phyloP scores from a whole-genome alignment of 2,113 vertebrate species.

The Plectropomus leopardus region DNA sequence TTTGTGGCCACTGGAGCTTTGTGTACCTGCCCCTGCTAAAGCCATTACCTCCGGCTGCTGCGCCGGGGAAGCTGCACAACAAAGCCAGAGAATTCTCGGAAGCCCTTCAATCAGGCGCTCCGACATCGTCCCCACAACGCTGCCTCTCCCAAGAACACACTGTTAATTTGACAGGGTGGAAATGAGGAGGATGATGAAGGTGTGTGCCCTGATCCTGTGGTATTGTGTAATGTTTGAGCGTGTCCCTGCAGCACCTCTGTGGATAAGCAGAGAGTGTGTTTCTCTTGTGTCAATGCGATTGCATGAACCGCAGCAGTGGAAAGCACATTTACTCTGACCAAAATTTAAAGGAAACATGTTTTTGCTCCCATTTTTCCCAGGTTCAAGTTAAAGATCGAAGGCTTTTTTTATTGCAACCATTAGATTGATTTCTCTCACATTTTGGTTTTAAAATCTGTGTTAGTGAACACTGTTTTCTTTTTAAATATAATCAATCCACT shows the following conservation, averaged over 20 bases:
- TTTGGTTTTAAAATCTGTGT: too few relatives aligned
- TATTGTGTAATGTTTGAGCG: constrained; percentile 7
- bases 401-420: too few relatives aligned
- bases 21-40: constrained; percentile 87
- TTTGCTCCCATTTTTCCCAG: too few relatives aligned
- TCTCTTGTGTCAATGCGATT: neutral
- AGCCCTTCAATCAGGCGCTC: constrained; percentile 77
- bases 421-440: too few relatives aligned
- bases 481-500: too few relatives aligned
- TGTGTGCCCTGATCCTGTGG: constrained; percentile 17
- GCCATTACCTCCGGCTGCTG: constrained; percentile 82
- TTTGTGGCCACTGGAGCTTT: constrained; percentile 84
- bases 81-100: constrained; percentile 85
- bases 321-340: neutral
- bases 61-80: constrained; percentile 64
- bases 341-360: too few relatives aligned
- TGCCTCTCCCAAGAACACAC: constrained; percentile 18
- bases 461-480: too few relatives aligned
- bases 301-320: neutral
- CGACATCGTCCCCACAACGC: constrained; percentile 19
- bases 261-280: neutral
- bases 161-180: constrained; percentile 60
- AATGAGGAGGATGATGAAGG: constrained; percentile 33
- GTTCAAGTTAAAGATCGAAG: too few relatives aligned
- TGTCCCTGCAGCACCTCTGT: neutral